phyloP scores from a whole-genome alignment of 2,797 vertebrate species.

The Pseudomugil gertrudae region DNA sequence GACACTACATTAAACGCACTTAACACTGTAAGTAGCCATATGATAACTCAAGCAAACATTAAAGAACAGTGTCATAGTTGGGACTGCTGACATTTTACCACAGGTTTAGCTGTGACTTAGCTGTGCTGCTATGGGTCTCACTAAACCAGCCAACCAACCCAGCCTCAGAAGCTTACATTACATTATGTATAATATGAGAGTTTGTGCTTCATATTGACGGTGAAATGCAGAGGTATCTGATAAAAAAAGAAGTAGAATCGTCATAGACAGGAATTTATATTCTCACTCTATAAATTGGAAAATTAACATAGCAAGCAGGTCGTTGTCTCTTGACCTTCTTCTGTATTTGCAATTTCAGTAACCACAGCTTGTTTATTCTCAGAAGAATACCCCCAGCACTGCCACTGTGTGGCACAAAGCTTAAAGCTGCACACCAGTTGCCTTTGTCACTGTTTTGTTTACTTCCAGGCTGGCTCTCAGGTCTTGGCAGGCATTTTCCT shows the following conservation, averaged over 20 bases:
- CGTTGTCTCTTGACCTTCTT: slow-evolving; percentile 77
- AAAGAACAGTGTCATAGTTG: no score
- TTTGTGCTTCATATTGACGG: slow-evolving; percentile 57
- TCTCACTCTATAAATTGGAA: slow-evolving; percentile 72
- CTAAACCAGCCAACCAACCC: slow-evolving; percentile 35
- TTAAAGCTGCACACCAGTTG: slow-evolving; percentile 40
- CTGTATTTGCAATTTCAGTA: slow-evolving; percentile 82
- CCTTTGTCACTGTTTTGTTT: slow-evolving; percentile 59
- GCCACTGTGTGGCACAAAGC: slow-evolving; percentile 57
- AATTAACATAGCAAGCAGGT: slow-evolving; percentile 76
- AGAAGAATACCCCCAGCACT: slow-evolving; percentile 40
- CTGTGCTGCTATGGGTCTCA: slow-evolving; percentile 18
- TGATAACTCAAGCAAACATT: neutral
- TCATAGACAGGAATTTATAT: slow-evolving; percentile 83
- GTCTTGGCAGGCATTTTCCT: slow-evolving; percentile 34
- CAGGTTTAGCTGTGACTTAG: slow-evolving; percentile 3
- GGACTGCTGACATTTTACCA: neutral
- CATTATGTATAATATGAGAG: slow-evolving; percentile 52
- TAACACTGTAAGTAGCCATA: slow-evolving; percentile 90
- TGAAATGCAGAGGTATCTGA: slow-evolving; percentile 64
- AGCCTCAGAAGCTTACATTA: slow-evolving; percentile 33
- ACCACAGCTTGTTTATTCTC: slow-evolving; percentile 72
- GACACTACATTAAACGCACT: slow-evolving; percentile 98
- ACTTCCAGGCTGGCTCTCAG: slow-evolving; percentile 30
- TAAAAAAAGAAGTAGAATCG: slow-evolving; percentile 69